Evolutionary conservation across 2,113 vertebrate species (phyloP), one percentile per base, ranked within the genome.

Genomic region (Plestiodon gilberti): DNA sequence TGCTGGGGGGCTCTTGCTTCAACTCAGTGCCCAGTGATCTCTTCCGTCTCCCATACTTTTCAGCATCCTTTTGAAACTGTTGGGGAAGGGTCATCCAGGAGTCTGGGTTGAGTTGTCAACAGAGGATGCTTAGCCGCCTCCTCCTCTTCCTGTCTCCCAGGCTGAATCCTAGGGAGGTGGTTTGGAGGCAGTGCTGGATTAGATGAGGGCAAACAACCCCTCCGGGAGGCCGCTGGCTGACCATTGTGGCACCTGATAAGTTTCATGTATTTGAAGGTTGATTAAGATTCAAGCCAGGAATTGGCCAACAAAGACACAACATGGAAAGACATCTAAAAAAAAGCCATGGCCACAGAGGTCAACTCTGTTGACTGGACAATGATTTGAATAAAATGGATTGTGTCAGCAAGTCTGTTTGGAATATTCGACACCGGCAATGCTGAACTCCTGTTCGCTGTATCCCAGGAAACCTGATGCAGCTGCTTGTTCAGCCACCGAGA

Each of bases 381-480:
- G 80, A 20, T 71, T 48, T 80, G 73, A 90, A 86, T 48, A 52
- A 87, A 84, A 79, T 40, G 23, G 4, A 71, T 17, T 73, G 11
- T 28, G 71, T 74, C 86, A 89, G 67, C 62, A 57, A 88, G n/a
- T 35, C 18, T 69, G 6, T 82, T 55, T 71, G 75, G 74, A 70
- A 55, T 38, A 71, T 88, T 83, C 65, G 4, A 83, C 55, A 75
- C 65, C 8, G 61, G n/a, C 76, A 80, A 76, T 35, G 77, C 55
- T 35, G 1, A 76, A 88, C 77, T 25, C 79, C 25, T 7, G 2
- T 82, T 89, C 2, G 0, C 3, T 57, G 89, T 92, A 90, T 93
- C 91, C 87, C 87, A 87, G 89, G 88, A 95, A 94, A 95, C 81
- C 69, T 89, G 77, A 62, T 61, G 70, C 90, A 92, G 88, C 88